These are phyloP conservation scores for Anas platyrhynchos DNA, from an alignment of 2,113 vertebrate genomes.

Conservation along the genomic window DNA sequence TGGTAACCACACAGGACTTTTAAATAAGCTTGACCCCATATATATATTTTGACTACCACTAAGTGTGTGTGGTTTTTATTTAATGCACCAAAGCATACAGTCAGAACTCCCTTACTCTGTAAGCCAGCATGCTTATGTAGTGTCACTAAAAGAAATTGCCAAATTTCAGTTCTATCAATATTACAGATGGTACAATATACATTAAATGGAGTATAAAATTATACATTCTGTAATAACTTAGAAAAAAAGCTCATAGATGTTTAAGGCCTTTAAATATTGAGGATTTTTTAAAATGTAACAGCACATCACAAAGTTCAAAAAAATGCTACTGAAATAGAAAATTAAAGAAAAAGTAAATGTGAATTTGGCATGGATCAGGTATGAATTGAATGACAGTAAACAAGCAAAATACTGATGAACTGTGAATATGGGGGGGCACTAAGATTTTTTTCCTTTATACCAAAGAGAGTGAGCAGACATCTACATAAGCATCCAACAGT, in stretches of 20 bases:
- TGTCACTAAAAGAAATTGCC: conserved; percentile 17
- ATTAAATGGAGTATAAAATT: conserved; percentile 77
- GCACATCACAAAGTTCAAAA: conserved; percentile 47
- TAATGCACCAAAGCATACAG: conserved; percentile 27
- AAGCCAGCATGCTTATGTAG: conserved; percentile 30
- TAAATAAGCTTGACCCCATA: not conserved
- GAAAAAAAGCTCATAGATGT: conserved; percentile 67
- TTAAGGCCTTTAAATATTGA: conserved; percentile 83
- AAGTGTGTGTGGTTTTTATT: not conserved
- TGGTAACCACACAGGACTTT: not conserved
- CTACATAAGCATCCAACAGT: conserved; percentile 74
- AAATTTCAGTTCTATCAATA: conserved; percentile 38
- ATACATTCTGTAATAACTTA: conserved; percentile 80
- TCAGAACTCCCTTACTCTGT: not conserved
- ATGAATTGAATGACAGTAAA: conserved; percentile 6
- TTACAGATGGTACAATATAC: conserved; percentile 58
- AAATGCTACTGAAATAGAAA: conserved; percentile 35
- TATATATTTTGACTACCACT: not conserved
- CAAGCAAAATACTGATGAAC: conserved; percentile 57
- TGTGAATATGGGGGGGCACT: conserved; percentile 16
- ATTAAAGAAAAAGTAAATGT: not conserved
- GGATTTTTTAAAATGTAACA: conserved; percentile 56
- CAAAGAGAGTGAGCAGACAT: conserved; percentile 66
- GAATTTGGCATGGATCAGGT: not conserved
- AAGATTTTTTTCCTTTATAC: conserved; percentile 41